These are phyloP conservation scores for Callithrix jacchus DNA, from an alignment of 2,113 vertebrate genomes.

Conservation along the genomic window DNA sequence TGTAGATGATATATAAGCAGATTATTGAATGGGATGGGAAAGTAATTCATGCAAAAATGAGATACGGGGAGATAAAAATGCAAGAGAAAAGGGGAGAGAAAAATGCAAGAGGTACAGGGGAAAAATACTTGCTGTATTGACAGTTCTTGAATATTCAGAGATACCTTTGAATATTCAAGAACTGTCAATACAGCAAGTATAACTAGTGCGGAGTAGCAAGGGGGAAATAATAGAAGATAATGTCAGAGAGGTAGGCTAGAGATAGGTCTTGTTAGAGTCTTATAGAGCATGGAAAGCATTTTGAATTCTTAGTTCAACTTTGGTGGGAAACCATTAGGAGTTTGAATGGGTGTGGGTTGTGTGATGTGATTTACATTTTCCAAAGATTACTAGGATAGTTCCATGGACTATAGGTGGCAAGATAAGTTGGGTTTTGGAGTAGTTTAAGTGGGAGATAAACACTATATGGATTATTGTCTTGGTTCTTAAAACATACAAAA, in stretches of 20 bases:
- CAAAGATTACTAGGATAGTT: neutral
- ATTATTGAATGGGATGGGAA: neutral
- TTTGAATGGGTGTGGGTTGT: neutral
- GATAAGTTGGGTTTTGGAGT: neutral
- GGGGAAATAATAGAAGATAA: neutral
- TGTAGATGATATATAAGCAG: neutral
- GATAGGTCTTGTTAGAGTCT: neutral
- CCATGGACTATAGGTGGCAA: neutral
- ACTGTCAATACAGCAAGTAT: neutral
- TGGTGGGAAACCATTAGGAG: neutral
- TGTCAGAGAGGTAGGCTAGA: neutral
- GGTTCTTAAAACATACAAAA: neutral
- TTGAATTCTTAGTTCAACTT: neutral
- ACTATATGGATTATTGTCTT: neutral
- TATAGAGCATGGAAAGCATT: neutral
- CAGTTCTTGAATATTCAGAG: no score
- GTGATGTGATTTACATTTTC: constrained; percentile 10
- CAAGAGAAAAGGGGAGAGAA: neutral
- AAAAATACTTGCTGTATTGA: no score
- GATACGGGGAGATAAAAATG: neutral
- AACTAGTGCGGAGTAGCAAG: neutral
- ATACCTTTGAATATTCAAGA: neutral
- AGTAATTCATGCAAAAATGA: neutral
- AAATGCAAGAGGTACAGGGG: no score
- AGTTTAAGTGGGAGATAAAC: neutral